These are phyloP conservation scores for Melangyna quadrimaculata DNA, from an alignment of 2,888 invertebrate species.

Conservation along the genomic window DNA sequence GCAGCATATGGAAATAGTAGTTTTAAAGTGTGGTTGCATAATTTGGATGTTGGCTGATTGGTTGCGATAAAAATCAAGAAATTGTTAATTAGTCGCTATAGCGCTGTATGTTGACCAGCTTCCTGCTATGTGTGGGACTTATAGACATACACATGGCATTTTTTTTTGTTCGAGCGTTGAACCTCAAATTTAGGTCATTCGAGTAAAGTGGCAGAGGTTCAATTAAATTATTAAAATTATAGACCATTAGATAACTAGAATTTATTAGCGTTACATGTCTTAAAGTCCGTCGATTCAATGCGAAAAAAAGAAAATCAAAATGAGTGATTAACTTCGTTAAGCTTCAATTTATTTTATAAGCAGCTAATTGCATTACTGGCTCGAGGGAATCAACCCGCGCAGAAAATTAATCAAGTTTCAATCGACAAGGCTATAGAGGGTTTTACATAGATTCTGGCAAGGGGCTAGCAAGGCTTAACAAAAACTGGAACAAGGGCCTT, in stretches of 20 bases:
- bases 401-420: too few species aligned
- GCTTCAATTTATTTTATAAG: neutral
- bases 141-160: neutral
- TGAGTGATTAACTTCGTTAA: neutral
- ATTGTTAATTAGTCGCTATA: conserved; percentile 59
- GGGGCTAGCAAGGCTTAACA: too few species aligned
- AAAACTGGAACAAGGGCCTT: too few species aligned
- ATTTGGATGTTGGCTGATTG: conserved; percentile 39
- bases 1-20: neutral
- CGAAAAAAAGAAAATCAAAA: neutral
- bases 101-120: conserved; percentile 14
- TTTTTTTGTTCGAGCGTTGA: conserved; percentile 28
- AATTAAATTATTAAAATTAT: conserved; percentile 14
- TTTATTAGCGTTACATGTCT: neutral
- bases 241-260: neutral
- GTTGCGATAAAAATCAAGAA: conserved; percentile 59
- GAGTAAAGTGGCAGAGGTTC: conserved; percentile 11
- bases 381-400: neutral
- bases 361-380: neutral
- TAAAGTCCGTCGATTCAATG: neutral
- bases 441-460: too few species aligned
- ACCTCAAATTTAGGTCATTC: conserved; percentile 45
- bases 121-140: conserved; percentile 28
- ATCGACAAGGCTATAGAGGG: too few species aligned
- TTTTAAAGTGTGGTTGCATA: conserved; percentile 8